Evolutionary conservation across 2,797 vertebrate species (phyloP), one percentile per base, ranked within the genome.

Genomic region (Enteromius argenteus): DNA sequence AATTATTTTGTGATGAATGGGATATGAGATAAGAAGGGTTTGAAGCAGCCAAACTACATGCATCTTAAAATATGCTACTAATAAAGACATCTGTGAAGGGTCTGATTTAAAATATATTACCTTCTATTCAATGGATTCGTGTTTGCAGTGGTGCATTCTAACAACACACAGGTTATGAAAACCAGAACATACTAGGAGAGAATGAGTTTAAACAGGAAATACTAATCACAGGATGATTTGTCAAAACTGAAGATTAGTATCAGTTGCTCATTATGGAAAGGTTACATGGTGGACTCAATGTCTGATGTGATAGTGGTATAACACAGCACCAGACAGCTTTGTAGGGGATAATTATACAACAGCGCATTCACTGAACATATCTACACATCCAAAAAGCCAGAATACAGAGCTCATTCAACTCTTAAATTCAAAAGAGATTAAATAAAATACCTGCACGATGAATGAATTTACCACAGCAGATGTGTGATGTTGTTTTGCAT

Each of bases 181-280:
- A 60, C 14, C 53, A 60, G 13, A 39, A 35, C 72, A 17, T 15
- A 27, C 13, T 39, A 71, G 32, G 51, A 56, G 49, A 0, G 13
- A 39, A 17, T 42, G 13, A 60, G 21, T 60, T 42, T 19, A 27
- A 60, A 17, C 35, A 39, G 37, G 74, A 37, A 77, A 76, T 17
- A 14, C 46, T 77, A 23, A 77, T 77, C 8, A 77, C 37, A 62
- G 74, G 37, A 37, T 11, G 53, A 74, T 30, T 35, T 42, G 14
- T 62, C 30, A 74, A 42, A 58, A 39, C 15, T 51, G 14, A 71
- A n/a, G 67, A 44, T n/a, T 68, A n/a, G 66, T 68, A 44, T 71
- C 1, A 2, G 46, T 71, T 53, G 27, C 17, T 21, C 27, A 35
- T 74, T 51, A 73, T 10, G 19, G 19, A 75, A 56, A 19, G 19